A percentile compares a stretch with the other conserved stretches of the same genome.
phyloP scores from a whole-genome alignment of 2,113 vertebrate genomes.

The Prunella fulvescens region DNA sequence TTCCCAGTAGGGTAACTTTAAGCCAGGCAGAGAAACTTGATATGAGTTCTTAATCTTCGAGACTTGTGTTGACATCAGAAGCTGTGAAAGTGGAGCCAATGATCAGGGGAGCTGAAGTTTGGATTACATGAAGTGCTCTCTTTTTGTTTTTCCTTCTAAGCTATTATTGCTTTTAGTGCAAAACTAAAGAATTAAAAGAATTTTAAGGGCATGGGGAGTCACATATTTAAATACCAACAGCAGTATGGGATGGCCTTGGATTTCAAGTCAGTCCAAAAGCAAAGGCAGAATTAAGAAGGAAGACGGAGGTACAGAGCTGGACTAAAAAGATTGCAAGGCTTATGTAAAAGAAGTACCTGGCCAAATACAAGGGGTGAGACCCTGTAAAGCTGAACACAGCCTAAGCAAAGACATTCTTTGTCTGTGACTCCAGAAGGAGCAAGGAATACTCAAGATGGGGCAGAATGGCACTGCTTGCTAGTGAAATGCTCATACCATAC shows the following conservation, averaged over 20 bases:
- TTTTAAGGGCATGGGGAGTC: background rate
- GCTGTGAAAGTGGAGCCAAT: background rate
- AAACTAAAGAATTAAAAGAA: background rate
- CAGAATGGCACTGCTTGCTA: background rate
- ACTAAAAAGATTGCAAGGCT: background rate
- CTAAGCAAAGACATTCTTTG: background rate
- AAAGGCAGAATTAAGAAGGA: background rate
- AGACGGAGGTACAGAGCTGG: background rate
- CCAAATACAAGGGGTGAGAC: background rate
- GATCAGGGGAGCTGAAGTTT: background rate
- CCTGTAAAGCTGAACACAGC: background rate
- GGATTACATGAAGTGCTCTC: background rate
- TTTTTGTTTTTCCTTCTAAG: slow-evolving; percentile 5
- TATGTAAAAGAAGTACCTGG: background rate
- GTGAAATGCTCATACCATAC: background rate
- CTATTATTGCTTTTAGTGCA: background rate
- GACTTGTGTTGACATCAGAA: slow-evolving; percentile 21
- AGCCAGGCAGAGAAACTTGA: background rate
- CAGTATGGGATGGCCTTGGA: background rate
- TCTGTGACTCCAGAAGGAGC: background rate
- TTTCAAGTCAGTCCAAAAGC: background rate
- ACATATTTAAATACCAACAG: background rate
- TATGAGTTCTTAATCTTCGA: slow-evolving; percentile 17
- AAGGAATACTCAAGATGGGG: background rate
- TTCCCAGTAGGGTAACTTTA: background rate